Evolutionary conservation across 2,888 invertebrate genomes (phyloP).

Genomic region (Dendrolimus pini): DNA sequence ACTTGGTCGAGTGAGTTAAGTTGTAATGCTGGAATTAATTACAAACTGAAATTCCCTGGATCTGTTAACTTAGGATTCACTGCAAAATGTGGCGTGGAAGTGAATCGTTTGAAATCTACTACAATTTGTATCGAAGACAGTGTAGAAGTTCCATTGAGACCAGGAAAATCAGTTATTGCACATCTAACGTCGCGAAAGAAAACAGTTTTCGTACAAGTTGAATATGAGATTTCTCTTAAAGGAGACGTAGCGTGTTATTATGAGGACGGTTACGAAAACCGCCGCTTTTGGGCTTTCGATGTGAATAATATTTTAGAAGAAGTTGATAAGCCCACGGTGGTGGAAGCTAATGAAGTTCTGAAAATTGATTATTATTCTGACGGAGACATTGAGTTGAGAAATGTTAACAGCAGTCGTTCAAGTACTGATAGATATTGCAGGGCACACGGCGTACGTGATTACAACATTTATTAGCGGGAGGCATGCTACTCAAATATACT

Average conservation of each 20-base stretch:
- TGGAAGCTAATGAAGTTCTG: no score
- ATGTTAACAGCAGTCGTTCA: no score
- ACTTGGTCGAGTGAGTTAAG: no score
- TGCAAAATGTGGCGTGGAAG: background rate
- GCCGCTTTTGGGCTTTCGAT: slow-evolving; percentile 7
- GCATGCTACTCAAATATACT: no score
- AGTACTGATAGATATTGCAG: no score
- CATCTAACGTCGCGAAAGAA: background rate
- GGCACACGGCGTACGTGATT: no score
- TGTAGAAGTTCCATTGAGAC: background rate
- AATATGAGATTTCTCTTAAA: slow-evolving; percentile 1
- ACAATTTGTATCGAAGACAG: background rate
- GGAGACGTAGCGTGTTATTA: background rate
- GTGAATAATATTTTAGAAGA: slow-evolving; percentile 3
- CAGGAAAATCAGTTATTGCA: background rate
- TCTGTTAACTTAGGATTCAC: background rate
- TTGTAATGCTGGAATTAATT: no score
- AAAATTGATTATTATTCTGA: no score
- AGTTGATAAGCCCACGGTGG: no score
- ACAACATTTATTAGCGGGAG: no score
- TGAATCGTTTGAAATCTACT: background rate
- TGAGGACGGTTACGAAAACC: slow-evolving; percentile 1
- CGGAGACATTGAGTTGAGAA: no score
- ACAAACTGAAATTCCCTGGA: no score
- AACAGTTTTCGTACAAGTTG: background rate